A percentile compares a stretch with the other conserved stretches of the same genome.
Evolutionary conservation across 2,113 vertebrate species (phyloP).

Genomic region (Dromas ardeola): DNA sequence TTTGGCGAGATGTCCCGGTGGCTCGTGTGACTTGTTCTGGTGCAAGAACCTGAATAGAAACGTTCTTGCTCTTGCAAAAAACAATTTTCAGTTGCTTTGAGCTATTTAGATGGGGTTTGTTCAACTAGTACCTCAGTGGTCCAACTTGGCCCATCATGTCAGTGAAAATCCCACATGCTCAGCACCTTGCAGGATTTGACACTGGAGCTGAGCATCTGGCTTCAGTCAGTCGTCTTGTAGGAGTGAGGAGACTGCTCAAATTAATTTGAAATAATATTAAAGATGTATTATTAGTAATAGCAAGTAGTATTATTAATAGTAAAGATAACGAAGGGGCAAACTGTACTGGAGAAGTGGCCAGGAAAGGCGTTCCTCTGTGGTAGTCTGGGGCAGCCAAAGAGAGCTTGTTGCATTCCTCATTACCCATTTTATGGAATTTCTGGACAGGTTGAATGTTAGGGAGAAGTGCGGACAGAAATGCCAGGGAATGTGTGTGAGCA

Average conservation of each 20-base stretch:
- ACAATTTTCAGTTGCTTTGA: not conserved
- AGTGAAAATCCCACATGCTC: fast-evolving
- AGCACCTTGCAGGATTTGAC: not conserved
- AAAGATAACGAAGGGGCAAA: not conserved
- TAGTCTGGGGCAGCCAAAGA: not conserved
- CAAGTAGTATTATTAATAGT: not conserved
- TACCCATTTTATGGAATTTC: not conserved
- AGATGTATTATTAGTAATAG: not conserved
- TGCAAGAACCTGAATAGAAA: not conserved
- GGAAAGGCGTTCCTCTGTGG: not conserved
- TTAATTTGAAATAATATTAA: not conserved
- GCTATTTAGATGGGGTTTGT: not conserved
- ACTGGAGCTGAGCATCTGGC: not conserved
- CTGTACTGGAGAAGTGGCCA: not conserved
- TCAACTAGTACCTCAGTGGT: not conserved
- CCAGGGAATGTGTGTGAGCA: not conserved
- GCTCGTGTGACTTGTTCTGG: not conserved
- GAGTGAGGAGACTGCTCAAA: not conserved
- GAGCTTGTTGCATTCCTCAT: fast-evolving
- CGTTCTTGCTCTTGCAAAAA: not conserved
- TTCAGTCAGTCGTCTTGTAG: not conserved
- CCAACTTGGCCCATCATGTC: not conserved
- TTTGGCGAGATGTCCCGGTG: fast-evolving
- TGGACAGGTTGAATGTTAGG: not conserved
- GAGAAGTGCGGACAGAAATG: not conserved